These are phyloP conservation scores for Solen grandis DNA, from an alignment of 1,140 invertebrate genomes.

Conservation along the genomic window DNA sequence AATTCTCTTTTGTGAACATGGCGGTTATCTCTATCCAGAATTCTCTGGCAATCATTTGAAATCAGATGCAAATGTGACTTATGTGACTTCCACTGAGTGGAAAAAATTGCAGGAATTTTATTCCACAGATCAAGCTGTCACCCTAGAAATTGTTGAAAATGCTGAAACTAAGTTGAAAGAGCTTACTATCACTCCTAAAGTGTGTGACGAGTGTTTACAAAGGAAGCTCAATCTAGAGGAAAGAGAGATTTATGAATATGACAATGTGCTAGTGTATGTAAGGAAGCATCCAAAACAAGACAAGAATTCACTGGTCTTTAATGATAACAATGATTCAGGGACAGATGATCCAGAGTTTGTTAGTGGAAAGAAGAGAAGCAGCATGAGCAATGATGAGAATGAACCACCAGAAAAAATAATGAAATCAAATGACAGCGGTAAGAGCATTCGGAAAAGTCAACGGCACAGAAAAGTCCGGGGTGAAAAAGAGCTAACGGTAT, in stretches of 20 bases:
- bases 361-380: slow-evolving; percentile 39
- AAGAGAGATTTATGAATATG: slow-evolving; percentile 74
- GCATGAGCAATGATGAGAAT: slow-evolving; percentile 33
- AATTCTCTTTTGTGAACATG: slow-evolving; percentile 71
- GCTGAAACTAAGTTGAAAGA: slow-evolving; percentile 42
- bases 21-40: slow-evolving; percentile 65
- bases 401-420: slow-evolving; percentile 66
- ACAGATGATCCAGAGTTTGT: slow-evolving; percentile 70
- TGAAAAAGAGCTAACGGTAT: slow-evolving; percentile 80
- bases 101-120: slow-evolving; percentile 61
- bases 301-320: slow-evolving; percentile 35
- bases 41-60: slow-evolving; percentile 16
- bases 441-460: slow-evolving; percentile 74
- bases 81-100: slow-evolving; percentile 72
- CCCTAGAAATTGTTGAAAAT: slow-evolving; percentile 46
- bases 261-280: slow-evolving; percentile 76
- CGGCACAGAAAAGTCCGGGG: slow-evolving; percentile 79
- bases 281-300: slow-evolving; percentile 71
- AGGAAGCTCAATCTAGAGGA: slow-evolving; percentile 72
- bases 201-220: slow-evolving; percentile 77
- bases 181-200: slow-evolving; percentile 66
- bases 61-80: slow-evolving; percentile 54
- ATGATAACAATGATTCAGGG: slow-evolving; percentile 51
- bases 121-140: slow-evolving; percentile 66
- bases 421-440: slow-evolving; percentile 57